Evolutionary conservation across 2,888 invertebrate species (phyloP), one percentile per base, ranked within the genome.

Genomic region (Hyposoter dolosus): DNA sequence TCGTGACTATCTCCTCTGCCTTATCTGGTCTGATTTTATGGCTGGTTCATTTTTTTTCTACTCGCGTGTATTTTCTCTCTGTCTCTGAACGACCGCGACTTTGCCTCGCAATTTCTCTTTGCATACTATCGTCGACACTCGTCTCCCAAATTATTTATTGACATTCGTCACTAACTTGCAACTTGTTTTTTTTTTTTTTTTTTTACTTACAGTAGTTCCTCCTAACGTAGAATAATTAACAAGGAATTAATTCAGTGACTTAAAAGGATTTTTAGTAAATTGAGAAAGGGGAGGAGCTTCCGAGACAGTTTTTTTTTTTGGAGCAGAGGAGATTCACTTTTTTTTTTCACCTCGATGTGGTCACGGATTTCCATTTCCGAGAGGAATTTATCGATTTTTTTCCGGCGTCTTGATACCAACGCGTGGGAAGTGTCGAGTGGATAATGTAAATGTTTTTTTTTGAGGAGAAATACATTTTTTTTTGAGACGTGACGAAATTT

Each of bases 1-100:
- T 60, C 17, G 75, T 75, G 43, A 28, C 56, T 47, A 15, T 65
- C 65, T 63, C 76, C 76, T 65, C 65, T 76, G 76, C 66, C 77
- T 47, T 74, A 47, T 77, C 77, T 66, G 50, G 47, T 76, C 47
- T 28, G 47, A 77, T 50, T 71, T 35, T 19, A 15, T 71, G 12
- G 66, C 77, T 66, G 77, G 50, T 53, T 77, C 35, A 35, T 66
- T 50, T 19, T 75, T n/a, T 60, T 17, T 65, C n/a, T 28, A 63
- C 65, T 50, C 63, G 23, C 43, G 56, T 45, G 47, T 65, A 10
- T 60, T 43, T 40, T 23, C 19, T 68, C 19, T 45, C 47, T 69
- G 4, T 50, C 60, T 28, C 28, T 28, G 28, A 40, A 56, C 3
- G 53, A 56, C 40, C 53, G 74, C 56, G 74, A 60, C 7, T 74